Evolutionary conservation across 1,140 invertebrate genomes (phyloP).

Genomic region (Homalodisca vitripennis): DNA sequence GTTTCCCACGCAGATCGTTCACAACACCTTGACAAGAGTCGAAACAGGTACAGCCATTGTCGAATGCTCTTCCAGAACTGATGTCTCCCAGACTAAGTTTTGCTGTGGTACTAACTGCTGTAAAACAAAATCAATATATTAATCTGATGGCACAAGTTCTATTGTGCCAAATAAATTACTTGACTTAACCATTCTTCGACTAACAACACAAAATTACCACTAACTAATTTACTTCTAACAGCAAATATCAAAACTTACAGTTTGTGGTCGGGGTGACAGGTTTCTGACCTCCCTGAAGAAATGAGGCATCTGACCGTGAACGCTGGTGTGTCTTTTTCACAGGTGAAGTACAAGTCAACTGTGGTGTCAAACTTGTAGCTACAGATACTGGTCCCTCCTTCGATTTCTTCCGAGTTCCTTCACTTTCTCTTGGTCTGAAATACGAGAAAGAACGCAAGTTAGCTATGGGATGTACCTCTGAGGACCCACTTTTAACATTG

Average conservation of each 20-base stretch:
- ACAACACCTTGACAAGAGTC: conserved; percentile 72
- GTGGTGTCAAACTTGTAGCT: not conserved
- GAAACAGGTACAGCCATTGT: conserved; percentile 92
- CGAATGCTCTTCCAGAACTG: conserved; percentile 90
- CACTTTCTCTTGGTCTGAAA: conserved; percentile 51
- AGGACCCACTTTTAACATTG: conserved; percentile 26
- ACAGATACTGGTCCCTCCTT: conserved; percentile 28
- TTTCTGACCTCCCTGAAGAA: conserved; percentile 49
- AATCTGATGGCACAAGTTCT: too few relatives aligned
- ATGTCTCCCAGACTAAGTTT: conserved; percentile 72
- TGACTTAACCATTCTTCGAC: too few relatives aligned
- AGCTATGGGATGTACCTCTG: conserved; percentile 6
- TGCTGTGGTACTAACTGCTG: not conserved
- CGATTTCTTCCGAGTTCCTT: conserved; percentile 44
- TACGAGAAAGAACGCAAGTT: too few relatives aligned
- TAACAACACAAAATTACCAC: not conserved
- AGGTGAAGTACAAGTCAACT: conserved; percentile 20
- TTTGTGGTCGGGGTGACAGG: not conserved
- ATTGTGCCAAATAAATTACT: too few relatives aligned
- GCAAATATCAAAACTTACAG: not conserved
- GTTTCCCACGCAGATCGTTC: conserved; percentile 69
- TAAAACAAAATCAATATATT: too few relatives aligned
- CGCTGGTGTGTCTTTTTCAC: conserved; percentile 76
- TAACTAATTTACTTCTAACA: not conserved
- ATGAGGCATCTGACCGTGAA: conserved; percentile 89